These are phyloP conservation scores for Platanista minor DNA, from an alignment of 2,113 vertebrate species.

Conservation along the genomic window DNA sequence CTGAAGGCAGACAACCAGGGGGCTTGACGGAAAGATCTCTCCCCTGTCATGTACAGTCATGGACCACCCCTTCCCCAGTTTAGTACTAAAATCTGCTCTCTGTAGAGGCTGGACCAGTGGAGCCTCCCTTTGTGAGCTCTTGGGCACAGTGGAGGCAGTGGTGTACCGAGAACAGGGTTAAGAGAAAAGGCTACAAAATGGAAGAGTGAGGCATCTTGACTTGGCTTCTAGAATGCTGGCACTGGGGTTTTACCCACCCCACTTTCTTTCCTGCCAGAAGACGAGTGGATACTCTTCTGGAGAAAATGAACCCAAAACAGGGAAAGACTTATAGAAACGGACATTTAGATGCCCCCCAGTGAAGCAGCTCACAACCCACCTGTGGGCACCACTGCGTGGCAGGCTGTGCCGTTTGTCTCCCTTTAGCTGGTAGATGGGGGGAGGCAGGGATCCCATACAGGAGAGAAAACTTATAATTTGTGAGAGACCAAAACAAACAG, in stretches of 20 bases:
- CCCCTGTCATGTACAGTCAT: background rate
- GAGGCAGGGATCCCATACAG: background rate
- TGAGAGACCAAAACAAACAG: background rate
- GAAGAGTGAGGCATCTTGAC: background rate
- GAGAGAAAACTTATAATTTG: background rate
- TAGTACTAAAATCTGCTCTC: background rate
- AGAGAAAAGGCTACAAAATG: background rate
- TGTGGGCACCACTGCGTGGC: fast-evolving
- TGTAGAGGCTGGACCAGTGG: fast-evolving
- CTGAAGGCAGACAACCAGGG: background rate
- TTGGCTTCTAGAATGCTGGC: background rate
- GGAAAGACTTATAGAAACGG: background rate
- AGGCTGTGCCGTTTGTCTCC: background rate
- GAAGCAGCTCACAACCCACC: background rate
- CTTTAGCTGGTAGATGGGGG: background rate
- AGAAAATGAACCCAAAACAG: background rate
- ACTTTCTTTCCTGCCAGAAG: background rate
- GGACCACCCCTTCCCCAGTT: background rate
- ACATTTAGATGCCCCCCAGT: background rate
- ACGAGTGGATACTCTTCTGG: background rate
- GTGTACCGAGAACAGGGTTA: background rate
- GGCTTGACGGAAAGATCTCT: background rate
- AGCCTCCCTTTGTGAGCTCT: background rate
- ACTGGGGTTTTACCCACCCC: background rate
- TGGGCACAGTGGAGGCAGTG: background rate